Percentiles rank a stretch among this genome's conserved stretches.
phyloP scores from a whole-genome alignment of 2,888 invertebrate species.

The Stenolophus ochropezus region DNA sequence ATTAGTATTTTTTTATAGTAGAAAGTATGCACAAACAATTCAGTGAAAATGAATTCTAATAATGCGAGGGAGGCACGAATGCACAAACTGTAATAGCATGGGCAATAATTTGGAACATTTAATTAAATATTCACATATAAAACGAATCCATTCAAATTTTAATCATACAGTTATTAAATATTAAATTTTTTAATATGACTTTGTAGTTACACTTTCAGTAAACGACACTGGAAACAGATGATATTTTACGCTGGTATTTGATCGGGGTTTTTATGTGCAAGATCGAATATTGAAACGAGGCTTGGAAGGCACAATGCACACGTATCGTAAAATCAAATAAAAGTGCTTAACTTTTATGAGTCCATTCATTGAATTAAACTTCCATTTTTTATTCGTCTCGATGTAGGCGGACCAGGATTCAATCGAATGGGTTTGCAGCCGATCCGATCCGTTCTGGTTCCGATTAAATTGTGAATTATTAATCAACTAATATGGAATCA shows the following conservation, averaged over 20 bases:
- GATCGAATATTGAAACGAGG: not conserved
- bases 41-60: conserved; percentile 3
- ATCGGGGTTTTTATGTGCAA: conserved; percentile 30
- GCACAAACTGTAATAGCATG: conserved; percentile 1
- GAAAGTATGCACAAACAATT: not conserved
- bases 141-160: conserved; percentile 12
- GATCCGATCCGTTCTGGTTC: conserved; percentile 10
- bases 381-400: conserved; percentile 56
- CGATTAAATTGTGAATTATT: conserved; percentile 59
- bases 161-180: conserved; percentile 22
- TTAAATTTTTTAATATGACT: not conserved
- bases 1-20: not conserved
- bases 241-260: conserved; percentile 40
- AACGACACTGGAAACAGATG: not conserved
- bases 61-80: not conserved
- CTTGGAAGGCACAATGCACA: conserved; percentile 31
- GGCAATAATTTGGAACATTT: conserved; percentile 8
- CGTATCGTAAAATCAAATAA: conserved; percentile 58
- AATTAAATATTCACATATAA: conserved; percentile 11
- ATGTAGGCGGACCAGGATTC: conserved; percentile 15
- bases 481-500: conserved; percentile 54
- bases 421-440: conserved; percentile 49
- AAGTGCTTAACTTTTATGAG: conserved; percentile 60
- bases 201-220: conserved; percentile 29
- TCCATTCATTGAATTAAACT: conserved; percentile 59